Evolutionary conservation across 1,140 invertebrate species (phyloP).

Genomic region (Phocides pigmalion): DNA sequence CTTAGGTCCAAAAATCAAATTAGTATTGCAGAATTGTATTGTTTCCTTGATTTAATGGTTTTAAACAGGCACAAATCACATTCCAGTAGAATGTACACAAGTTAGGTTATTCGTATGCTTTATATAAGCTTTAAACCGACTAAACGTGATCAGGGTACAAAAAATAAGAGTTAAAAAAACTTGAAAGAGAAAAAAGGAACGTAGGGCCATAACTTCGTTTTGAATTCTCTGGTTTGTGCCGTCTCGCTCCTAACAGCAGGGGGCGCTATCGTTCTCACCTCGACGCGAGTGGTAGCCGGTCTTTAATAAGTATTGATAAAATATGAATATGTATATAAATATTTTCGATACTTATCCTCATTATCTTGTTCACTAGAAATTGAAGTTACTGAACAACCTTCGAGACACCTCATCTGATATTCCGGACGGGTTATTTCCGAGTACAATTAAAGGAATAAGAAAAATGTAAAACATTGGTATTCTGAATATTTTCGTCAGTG

Average conservation of each 20-base stretch:
- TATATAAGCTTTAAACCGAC: constrained; percentile 16
- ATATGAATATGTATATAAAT: constrained; percentile 83
- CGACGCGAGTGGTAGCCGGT: constrained; percentile 81
- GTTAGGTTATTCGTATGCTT: constrained; percentile 9
- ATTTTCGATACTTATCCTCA: constrained; percentile 74
- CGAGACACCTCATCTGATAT: constrained; percentile 7
- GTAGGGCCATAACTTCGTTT: constrained; percentile 77
- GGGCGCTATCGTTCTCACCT: constrained; percentile 82
- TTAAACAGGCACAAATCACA: background rate
- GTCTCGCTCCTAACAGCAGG: constrained; percentile 77
- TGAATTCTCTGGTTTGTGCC: constrained; percentile 77
- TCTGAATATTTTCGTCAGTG: background rate
- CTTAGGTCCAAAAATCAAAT: too few relatives aligned
- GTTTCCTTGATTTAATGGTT: background rate
- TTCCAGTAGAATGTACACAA: background rate
- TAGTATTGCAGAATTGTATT: background rate
- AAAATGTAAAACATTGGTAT: too few relatives aligned
- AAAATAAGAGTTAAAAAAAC: constrained; percentile 61
- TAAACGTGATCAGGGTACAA: constrained; percentile 54
- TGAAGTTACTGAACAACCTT: constrained; percentile 9
- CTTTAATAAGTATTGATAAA: constrained; percentile 83
- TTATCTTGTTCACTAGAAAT: constrained; percentile 31
- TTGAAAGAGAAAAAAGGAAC: constrained; percentile 69
- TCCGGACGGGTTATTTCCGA: background rate
- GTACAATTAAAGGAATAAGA: too few relatives aligned